These are phyloP conservation scores for Chaenodraco wilsoni DNA, from an alignment of 2,797 vertebrate species.

Conservation along the genomic window DNA sequence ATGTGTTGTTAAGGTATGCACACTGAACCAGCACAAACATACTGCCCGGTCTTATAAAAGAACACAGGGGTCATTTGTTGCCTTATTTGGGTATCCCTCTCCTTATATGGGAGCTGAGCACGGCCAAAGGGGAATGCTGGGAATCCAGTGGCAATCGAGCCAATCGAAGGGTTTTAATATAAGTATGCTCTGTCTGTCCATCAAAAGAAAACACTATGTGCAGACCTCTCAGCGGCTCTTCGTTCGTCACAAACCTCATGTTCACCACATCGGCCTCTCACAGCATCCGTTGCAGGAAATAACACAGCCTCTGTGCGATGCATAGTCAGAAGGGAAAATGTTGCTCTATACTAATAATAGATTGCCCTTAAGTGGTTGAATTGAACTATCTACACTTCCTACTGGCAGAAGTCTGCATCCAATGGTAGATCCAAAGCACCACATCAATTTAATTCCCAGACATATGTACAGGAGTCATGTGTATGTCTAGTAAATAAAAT, in stretches of 20 bases:
- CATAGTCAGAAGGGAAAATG: slow-evolving; percentile 14
- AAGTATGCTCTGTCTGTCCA: slow-evolving; percentile 45
- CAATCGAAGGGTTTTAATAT: slow-evolving; percentile 55
- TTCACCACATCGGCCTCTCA: slow-evolving; percentile 35
- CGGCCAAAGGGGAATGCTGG: slow-evolving; percentile 64
- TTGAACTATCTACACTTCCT: neutral
- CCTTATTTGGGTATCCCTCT: slow-evolving; percentile 66
- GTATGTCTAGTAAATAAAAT: slow-evolving; percentile 25
- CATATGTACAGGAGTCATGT: slow-evolving; percentile 25
- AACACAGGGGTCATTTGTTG: slow-evolving; percentile 62
- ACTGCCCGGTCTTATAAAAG: slow-evolving; percentile 59
- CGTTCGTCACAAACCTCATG: slow-evolving; percentile 46
- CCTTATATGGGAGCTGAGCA: slow-evolving; percentile 74
- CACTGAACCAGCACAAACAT: slow-evolving; percentile 58
- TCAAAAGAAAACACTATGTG: slow-evolving; percentile 51
- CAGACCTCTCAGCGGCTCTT: slow-evolving; percentile 44
- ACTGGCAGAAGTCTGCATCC: neutral
- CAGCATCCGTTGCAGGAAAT: slow-evolving; percentile 55
- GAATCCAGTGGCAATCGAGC: slow-evolving; percentile 70
- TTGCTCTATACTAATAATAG: neutral
- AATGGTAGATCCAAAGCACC: neutral
- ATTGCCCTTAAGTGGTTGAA: neutral
- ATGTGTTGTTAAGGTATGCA: slow-evolving; percentile 46
- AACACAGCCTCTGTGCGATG: slow-evolving; percentile 45
- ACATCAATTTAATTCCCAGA: slow-evolving; percentile 22